phyloP scores from a whole-genome alignment of 1,140 invertebrate species.

The Potamilus streckersoni region DNA sequence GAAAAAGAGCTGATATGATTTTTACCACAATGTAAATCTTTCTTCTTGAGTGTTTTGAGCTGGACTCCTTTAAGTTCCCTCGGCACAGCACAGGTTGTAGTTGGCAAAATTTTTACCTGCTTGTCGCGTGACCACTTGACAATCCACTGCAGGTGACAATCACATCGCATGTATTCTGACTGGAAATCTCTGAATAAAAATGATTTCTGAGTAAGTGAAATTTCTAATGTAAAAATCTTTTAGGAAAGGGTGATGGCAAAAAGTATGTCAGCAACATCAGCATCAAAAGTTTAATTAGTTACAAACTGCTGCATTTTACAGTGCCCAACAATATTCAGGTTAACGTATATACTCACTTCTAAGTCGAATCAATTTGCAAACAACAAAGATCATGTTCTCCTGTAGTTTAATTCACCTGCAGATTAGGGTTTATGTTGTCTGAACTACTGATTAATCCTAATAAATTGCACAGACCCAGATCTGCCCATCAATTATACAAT shows the following conservation, averaged over 20 bases:
- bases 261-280: not conserved
- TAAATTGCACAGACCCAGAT: too few relatives aligned
- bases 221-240: not conserved
- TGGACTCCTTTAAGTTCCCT: conserved; percentile 75
- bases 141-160: conserved; percentile 85
- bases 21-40: conserved; percentile 64
- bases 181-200: conserved; percentile 59
- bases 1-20: not conserved
- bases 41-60: conserved; percentile 77
- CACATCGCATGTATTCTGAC: conserved; percentile 76
- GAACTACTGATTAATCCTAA: too few relatives aligned
- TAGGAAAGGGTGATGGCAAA: not conserved
- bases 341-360: not conserved
- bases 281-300: not conserved
- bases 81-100: conserved; percentile 82
- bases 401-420: too few relatives aligned
- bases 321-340: not conserved
- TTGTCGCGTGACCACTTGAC: conserved; percentile 79
- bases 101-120: conserved; percentile 72
- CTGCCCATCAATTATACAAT: too few relatives aligned
- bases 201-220: conserved; percentile 6
- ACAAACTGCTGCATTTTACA: not conserved
- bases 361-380: too few relatives aligned
- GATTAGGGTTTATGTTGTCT: too few relatives aligned
- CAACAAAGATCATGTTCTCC: too few relatives aligned